phyloP scores from a whole-genome alignment of 1,140 invertebrate species.

The Battus philenor region DNA sequence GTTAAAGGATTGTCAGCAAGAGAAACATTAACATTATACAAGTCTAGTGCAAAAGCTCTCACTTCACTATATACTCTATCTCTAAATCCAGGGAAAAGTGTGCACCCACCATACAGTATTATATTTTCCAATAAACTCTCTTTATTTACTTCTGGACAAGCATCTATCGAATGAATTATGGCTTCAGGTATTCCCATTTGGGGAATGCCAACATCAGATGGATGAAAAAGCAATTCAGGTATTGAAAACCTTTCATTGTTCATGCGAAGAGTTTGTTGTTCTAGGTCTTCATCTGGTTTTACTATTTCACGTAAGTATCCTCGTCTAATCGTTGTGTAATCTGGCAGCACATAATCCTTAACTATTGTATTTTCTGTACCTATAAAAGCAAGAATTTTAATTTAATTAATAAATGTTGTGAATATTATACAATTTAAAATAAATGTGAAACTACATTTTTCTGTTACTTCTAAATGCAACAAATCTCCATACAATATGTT shows the following conservation, averaged over 20 bases:
- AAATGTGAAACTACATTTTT: neutral
- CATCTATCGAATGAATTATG: conserved; percentile 84
- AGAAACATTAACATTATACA: conserved; percentile 80
- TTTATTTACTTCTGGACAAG: conserved; percentile 86
- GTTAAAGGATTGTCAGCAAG: conserved; percentile 86
- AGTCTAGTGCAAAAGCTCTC: conserved; percentile 84
- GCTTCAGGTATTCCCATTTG: conserved; percentile 97
- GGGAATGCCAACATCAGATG: conserved; percentile 95
- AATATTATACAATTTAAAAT: neutral
- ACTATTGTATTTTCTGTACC: conserved; percentile 77
- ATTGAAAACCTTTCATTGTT: conserved; percentile 96
- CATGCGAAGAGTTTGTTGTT: conserved; percentile 88
- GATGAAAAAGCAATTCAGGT: conserved; percentile 96
- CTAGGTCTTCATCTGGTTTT: conserved; percentile 77
- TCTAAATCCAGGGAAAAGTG: conserved; percentile 88
- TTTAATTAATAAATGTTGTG: too few relatives aligned
- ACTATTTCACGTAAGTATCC: conserved; percentile 83
- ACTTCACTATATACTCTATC: conserved; percentile 90
- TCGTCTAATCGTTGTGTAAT: conserved; percentile 91
- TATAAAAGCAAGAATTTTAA: too few relatives aligned
- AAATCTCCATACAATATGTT: too few relatives aligned
- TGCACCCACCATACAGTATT: conserved; percentile 93
- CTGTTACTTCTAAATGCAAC: too few relatives aligned
- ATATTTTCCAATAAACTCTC: conserved; percentile 93
- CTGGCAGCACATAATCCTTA: conserved; percentile 96